A percentile compares a stretch with the other conserved stretches of the same genome.
These are phyloP conservation scores for Coleophora deauratella DNA, from an alignment of 2,888 invertebrate species.

Conservation along the genomic window DNA sequence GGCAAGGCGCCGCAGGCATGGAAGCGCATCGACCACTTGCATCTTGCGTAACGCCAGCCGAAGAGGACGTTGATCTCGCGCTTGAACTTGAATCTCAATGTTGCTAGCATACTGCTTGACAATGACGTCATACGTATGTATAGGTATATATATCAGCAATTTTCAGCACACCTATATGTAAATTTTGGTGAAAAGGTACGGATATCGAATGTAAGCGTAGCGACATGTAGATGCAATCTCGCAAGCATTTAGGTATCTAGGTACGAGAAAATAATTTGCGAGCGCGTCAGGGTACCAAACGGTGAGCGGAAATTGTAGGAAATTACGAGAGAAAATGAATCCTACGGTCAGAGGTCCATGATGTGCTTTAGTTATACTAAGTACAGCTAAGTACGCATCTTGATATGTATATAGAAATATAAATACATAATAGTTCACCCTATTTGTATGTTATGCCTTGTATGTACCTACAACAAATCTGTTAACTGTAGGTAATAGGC, in stretches of 20 bases:
- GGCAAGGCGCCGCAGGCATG: slow-evolving; percentile 15
- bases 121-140: too few relatives aligned
- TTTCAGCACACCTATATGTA: too few relatives aligned
- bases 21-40: slow-evolving; percentile 34
- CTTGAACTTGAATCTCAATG: slow-evolving; percentile 46
- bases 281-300: slow-evolving; percentile 56
- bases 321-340: slow-evolving; percentile 73
- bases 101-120: neutral
- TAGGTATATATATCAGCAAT: neutral
- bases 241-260: slow-evolving; percentile 12
- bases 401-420: too few relatives aligned
- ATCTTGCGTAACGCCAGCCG: slow-evolving; percentile 42
- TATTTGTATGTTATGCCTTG: too few relatives aligned
- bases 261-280: slow-evolving; percentile 60
- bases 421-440: too few relatives aligned
- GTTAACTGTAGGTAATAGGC: too few relatives aligned
- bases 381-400: too few relatives aligned
- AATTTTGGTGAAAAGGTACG: too few relatives aligned
- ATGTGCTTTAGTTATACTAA: too few relatives aligned
- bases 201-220: too few relatives aligned
- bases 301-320: slow-evolving; percentile 72
- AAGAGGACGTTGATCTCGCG: slow-evolving; percentile 58
- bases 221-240: too few relatives aligned
- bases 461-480: too few relatives aligned
- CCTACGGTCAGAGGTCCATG: slow-evolving; percentile 56